A percentile compares a stretch with the other conserved stretches of the same genome.
phyloP scores from a whole-genome alignment of 2,888 invertebrate genomes.

The Trichopoda pennipes region DNA sequence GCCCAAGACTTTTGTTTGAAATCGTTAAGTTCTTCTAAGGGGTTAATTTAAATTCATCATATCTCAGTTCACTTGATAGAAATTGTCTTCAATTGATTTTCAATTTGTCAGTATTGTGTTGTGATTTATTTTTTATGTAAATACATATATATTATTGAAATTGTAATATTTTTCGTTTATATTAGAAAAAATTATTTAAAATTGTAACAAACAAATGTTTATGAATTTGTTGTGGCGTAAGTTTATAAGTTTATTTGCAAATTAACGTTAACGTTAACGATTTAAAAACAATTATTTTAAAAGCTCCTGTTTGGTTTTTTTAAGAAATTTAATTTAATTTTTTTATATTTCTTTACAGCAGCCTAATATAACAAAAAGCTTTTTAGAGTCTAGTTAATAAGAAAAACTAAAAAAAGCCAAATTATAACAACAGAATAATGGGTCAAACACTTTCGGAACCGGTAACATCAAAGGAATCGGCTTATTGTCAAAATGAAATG shows the following conservation, averaged over 20 bases:
- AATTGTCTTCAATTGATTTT: constrained; percentile 46
- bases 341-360: constrained; percentile 9
- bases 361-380: neutral
- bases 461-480: constrained; percentile 93
- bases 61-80: constrained; percentile 17
- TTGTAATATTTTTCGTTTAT: constrained; percentile 7
- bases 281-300: constrained; percentile 13
- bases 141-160: constrained; percentile 13
- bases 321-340: constrained; percentile 33
- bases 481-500: constrained; percentile 88
- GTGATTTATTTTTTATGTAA: constrained; percentile 38
- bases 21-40: neutral
- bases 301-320: constrained; percentile 5
- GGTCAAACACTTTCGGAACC: constrained; percentile 99
- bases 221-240: neutral
- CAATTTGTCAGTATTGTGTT: constrained; percentile 35
- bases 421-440: constrained; percentile 83
- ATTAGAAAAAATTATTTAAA: constrained; percentile 8
- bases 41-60: constrained; percentile 21
- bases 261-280: neutral
- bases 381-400: neutral
- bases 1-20: neutral
- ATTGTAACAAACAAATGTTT: constrained; percentile 10
- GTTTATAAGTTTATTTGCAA: constrained; percentile 15
- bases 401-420: neutral